Evolutionary conservation across 35 echinoderm and acorn worm species (phyloP).

Genomic region (Ophiothrix spiculata): DNA sequence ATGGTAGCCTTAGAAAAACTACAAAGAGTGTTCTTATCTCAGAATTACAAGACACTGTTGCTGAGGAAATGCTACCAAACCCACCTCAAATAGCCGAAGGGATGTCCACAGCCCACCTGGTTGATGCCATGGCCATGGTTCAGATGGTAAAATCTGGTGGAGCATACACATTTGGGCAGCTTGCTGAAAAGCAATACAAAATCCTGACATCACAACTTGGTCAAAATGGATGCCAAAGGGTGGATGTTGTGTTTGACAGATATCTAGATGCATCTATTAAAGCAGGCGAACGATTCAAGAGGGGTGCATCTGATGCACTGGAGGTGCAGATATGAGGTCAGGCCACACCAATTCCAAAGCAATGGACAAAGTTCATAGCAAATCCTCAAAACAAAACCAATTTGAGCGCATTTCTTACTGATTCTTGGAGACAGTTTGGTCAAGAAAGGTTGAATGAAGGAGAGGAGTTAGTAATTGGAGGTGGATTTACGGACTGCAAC

Average conservation of each 20-base stretch:
- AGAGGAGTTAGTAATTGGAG: no score
- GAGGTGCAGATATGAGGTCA: no score
- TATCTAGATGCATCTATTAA: not conserved
- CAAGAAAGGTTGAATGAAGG: not conserved
- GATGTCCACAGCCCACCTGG: not conserved
- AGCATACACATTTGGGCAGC: not conserved
- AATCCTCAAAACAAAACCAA: not conserved
- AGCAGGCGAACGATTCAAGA: not conserved
- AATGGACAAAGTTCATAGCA: not conserved
- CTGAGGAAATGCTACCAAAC: not conserved
- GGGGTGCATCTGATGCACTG: no score
- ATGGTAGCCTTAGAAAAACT: conserved; percentile 21
- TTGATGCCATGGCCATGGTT: not conserved
- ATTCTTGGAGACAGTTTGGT: not conserved
- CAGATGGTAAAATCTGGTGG: not conserved
- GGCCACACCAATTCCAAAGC: no score
- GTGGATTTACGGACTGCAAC: no score
- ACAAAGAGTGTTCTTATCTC: not conserved
- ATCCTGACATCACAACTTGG: not conserved
- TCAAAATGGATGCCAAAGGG: not conserved
- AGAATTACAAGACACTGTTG: not conserved
- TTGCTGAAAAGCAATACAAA: not conserved
- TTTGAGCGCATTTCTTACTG: not conserved
- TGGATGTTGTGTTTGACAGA: not conserved
- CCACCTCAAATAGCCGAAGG: not conserved